Evolutionary conservation across 2,113 vertebrate genomes (phyloP).

Genomic region (Paedocypris sp.): DNA sequence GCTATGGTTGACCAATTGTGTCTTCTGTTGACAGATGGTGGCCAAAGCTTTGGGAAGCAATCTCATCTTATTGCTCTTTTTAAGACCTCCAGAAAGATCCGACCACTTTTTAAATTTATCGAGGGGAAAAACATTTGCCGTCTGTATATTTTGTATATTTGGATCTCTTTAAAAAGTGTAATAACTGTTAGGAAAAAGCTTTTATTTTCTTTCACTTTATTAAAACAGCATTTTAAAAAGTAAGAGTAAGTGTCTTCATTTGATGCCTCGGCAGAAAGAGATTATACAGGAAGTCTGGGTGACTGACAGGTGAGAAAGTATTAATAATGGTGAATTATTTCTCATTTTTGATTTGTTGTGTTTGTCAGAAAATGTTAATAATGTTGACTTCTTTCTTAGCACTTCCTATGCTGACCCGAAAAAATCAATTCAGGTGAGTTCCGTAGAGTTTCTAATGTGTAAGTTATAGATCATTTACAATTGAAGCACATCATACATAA

Average conservation of each 20-base stretch:
- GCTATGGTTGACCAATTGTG: too few species aligned
- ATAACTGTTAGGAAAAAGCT: too few species aligned
- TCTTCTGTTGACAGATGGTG: neutral
- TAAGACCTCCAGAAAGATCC: neutral
- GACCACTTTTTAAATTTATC: neutral
- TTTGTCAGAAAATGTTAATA: neutral
- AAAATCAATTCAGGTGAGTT: slow-evolving; percentile 5
- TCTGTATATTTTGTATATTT: too few species aligned
- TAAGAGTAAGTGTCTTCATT: too few species aligned
- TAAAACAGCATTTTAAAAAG: too few species aligned
- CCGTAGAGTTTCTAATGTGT: neutral
- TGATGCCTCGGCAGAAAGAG: slow-evolving; percentile 19
- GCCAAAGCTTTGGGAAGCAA: neutral
- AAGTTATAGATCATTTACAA: too few species aligned
- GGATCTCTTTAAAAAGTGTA: too few species aligned
- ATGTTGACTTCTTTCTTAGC: neutral
- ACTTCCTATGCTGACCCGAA: neutral
- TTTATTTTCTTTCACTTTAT: too few species aligned
- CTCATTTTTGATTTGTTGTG: too few species aligned
- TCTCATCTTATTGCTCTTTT: neutral
- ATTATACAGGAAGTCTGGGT: slow-evolving; percentile 21
- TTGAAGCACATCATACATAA: too few species aligned
- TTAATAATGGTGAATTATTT: too few species aligned
- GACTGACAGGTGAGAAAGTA: neutral
- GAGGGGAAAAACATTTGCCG: too few species aligned